Percentiles rank a stretch among this genome's conserved stretches.
Evolutionary conservation across 1,140 invertebrate species (phyloP).

Genomic region (Phthorimaea operculella): DNA sequence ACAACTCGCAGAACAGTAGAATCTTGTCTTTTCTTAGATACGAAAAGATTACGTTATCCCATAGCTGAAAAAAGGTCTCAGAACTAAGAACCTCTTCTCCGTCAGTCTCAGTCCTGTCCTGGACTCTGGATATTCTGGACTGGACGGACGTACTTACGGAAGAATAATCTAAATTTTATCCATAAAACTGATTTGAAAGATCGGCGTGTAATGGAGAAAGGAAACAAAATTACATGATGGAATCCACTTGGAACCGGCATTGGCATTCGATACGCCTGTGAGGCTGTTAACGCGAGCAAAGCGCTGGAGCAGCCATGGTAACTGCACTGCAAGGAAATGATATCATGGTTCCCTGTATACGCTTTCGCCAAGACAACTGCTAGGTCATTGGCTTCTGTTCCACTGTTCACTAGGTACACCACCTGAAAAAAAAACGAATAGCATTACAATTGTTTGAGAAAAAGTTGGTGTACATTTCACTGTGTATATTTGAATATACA

Average conservation of each 20-base stretch:
- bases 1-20: too few relatives aligned
- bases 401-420: constrained; percentile 95
- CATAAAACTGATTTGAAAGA: too few relatives aligned
- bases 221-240: constrained; percentile 75
- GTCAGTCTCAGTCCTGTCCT: too few relatives aligned
- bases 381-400: constrained; percentile 97
- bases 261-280: constrained; percentile 82
- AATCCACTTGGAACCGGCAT: constrained; percentile 81
- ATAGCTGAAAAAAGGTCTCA: too few relatives aligned
- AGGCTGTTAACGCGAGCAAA: constrained; percentile 84
- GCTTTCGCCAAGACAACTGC: constrained; percentile 88
- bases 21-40: too few relatives aligned
- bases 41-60: too few relatives aligned
- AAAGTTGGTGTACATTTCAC: not conserved
- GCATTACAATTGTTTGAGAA: too few relatives aligned
- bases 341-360: constrained; percentile 85
- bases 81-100: too few relatives aligned
- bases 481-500: constrained; percentile 3
- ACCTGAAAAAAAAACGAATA: constrained; percentile 64
- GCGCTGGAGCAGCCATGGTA: constrained; percentile 92
- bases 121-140: too few relatives aligned
- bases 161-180: too few relatives aligned
- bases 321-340: constrained; percentile 86
- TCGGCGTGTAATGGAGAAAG: too few relatives aligned
- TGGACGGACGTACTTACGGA: too few relatives aligned